phyloP scores from a whole-genome alignment of 1,140 invertebrate genomes.

The Cyclargus thomasi region DNA sequence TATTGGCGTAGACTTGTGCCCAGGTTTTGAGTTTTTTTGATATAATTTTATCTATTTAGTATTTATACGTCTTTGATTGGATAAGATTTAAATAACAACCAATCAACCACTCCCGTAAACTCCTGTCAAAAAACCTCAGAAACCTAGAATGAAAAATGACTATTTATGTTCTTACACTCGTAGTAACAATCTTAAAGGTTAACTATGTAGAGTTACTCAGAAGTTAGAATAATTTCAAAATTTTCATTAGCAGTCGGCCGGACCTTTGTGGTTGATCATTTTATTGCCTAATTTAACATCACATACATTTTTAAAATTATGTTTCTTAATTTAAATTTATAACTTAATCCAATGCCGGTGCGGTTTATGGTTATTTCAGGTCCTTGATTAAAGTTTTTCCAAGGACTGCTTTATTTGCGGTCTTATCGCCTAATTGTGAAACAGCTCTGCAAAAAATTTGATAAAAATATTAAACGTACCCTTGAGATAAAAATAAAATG shows the following conservation, averaged over 20 bases:
- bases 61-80: too few species aligned
- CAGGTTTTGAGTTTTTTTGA: too few species aligned
- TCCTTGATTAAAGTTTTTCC: constrained; percentile 11
- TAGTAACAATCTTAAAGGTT: too few species aligned
- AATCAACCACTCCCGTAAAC: too few species aligned
- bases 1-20: too few species aligned
- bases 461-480: neutral
- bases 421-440: neutral
- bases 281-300: constrained; percentile 10
- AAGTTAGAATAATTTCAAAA: neutral
- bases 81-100: too few species aligned
- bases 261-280: neutral
- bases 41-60: too few species aligned
- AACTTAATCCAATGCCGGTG: constrained; percentile 15
- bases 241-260: neutral
- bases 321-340: constrained; percentile 17
- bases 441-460: constrained; percentile 9
- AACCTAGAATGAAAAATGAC: too few species aligned
- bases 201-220: too few species aligned
- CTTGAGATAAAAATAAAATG: neutral
- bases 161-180: too few species aligned
- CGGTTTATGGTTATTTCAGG: neutral
- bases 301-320: constrained; percentile 12
- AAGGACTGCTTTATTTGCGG: neutral
- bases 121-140: too few species aligned